These are phyloP conservation scores for Epirrhoe alternata DNA, from an alignment of 2,888 invertebrate genomes.

Conservation along the genomic window DNA sequence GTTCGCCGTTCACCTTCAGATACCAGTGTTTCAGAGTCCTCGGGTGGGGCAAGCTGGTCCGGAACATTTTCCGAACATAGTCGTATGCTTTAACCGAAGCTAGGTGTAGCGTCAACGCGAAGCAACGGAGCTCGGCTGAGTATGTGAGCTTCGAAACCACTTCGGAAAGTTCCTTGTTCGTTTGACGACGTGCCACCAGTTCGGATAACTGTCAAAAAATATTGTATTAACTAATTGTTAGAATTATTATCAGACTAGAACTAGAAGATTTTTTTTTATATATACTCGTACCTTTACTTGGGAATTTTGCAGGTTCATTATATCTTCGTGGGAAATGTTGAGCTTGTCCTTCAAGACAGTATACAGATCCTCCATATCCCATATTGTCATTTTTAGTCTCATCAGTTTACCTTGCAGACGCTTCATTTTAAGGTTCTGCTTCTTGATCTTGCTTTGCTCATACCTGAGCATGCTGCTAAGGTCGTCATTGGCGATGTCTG, in stretches of 20 bases:
- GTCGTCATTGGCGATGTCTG: slow-evolving; percentile 6
- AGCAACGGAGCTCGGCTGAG: slow-evolving; percentile 39
- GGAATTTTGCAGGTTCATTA: slow-evolving; percentile 7
- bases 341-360: slow-evolving; percentile 13
- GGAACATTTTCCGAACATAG: slow-evolving; percentile 35
- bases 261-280: no score
- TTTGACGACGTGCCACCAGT: slow-evolving; percentile 24
- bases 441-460: slow-evolving; percentile 19
- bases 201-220: slow-evolving; percentile 19
- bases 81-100: slow-evolving; percentile 39
- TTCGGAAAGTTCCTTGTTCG: slow-evolving; percentile 24
- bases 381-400: slow-evolving; percentile 21
- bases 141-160: slow-evolving; percentile 31
- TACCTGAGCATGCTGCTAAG: slow-evolving; percentile 22
- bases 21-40: slow-evolving; percentile 40
- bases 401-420: slow-evolving; percentile 15
- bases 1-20: slow-evolving; percentile 27
- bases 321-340: slow-evolving; percentile 9
- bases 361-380: slow-evolving; percentile 18
- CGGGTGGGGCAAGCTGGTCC: slow-evolving; percentile 43
- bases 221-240: neutral
- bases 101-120: slow-evolving; percentile 43
- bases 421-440: slow-evolving; percentile 17
- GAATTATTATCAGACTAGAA: no score
- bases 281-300: slow-evolving; percentile 21